Conservation (phyloP, 2,113 vertebrate genomes). For the Mesocricetus auratus region DNA sequence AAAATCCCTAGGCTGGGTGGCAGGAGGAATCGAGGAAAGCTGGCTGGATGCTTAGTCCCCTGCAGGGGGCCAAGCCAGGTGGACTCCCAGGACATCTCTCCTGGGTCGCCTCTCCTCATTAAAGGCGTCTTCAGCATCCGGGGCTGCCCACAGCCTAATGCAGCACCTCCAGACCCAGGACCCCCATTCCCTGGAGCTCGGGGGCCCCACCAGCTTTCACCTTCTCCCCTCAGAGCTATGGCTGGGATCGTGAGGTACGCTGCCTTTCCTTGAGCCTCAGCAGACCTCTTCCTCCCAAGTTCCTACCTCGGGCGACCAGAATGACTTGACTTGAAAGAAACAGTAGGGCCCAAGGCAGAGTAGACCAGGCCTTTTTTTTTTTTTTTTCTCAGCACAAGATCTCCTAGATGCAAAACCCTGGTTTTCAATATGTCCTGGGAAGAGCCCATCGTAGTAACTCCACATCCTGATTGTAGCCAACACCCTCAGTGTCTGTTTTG, state of each 20-base stretch:
- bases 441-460: neutral
- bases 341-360: neutral
- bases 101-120: neutral
- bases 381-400: neutral
- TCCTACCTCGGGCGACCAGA: neutral
- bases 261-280: conserved; percentile 21
- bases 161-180: neutral
- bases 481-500: neutral
- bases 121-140: neutral
- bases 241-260: neutral
- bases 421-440: neutral
- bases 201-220: conserved; percentile 67
- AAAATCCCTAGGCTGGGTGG: conserved; percentile 46
- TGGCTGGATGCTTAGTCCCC: conserved; percentile 53
- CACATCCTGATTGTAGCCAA: neutral
- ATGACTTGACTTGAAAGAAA: neutral
- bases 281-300: neutral
- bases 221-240: neutral
- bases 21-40: conserved; percentile 67
- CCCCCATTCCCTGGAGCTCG: neutral
- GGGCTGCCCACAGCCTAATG: neutral
- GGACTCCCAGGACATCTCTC: neutral
- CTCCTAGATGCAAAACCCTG: neutral
- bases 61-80: neutral
- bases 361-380: neutral